Percentiles rank a stretch among this genome's conserved stretches.
Evolutionary conservation across 1,140 invertebrate genomes (phyloP).

Genomic region (Latrodectus geometricus): DNA sequence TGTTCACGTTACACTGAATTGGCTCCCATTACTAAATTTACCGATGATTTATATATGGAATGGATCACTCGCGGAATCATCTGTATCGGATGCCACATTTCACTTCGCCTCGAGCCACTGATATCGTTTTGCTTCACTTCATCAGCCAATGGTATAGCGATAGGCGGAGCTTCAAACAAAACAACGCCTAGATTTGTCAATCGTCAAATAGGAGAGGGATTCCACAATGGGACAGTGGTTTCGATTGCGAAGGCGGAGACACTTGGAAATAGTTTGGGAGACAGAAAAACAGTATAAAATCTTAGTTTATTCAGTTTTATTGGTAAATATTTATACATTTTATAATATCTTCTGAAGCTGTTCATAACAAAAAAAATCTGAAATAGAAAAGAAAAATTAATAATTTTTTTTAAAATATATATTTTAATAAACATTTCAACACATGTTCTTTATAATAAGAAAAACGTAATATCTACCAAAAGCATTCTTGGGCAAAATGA

Average conservation of each 20-base stretch:
- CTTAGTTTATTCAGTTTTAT: neutral
- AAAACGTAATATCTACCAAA: too few species aligned
- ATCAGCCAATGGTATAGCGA: neutral
- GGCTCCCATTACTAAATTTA: slow-evolving; percentile 48
- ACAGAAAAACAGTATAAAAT: neutral
- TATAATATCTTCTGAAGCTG: neutral
- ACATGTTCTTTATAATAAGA: too few species aligned
- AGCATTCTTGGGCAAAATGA: too few species aligned
- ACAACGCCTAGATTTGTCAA: neutral
- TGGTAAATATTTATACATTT: neutral
- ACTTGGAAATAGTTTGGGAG: neutral
- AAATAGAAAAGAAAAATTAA: slow-evolving; percentile 20
- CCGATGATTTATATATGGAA: slow-evolving; percentile 41
- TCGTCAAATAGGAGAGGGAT: neutral
- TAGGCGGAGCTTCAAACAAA: neutral
- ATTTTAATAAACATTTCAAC: neutral
- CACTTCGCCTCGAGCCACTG: slow-evolving; percentile 7
- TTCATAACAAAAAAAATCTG: neutral
- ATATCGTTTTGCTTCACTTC: slow-evolving; percentile 22
- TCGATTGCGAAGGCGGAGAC: neutral
- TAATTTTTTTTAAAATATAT: neutral
- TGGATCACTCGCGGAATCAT: slow-evolving; percentile 16
- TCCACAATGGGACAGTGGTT: neutral
- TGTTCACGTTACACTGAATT: slow-evolving; percentile 19
- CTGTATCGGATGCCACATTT: slow-evolving; percentile 7